Evolutionary conservation across 2,113 vertebrate genomes (phyloP), one percentile per base, ranked within the genome.

Genomic region (Rhabdomys dilectus): DNA sequence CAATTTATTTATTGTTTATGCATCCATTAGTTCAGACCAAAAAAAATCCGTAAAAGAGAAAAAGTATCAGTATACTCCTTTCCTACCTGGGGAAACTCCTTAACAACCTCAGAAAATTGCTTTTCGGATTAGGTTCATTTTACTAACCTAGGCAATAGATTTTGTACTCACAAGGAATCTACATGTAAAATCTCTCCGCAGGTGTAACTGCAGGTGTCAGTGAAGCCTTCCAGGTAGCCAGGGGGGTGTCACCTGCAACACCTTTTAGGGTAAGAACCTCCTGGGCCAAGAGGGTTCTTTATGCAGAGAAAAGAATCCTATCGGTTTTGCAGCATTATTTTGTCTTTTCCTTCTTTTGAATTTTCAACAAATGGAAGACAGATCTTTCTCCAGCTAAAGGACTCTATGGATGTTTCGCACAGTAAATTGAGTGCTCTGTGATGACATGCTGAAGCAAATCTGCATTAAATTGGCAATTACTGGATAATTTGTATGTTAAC

Each of bases 91-190:
- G 93, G 96, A 96, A 96, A 95, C 51, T 75, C 60, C 60, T 92
- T 92, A 91, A 94, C 92, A 95, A 62, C 21, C 36, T 87, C 88
- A 91, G 95, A 92, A 96, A 95, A 96, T 93, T 97, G 72, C 88
- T 95, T 94, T 56, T 84, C 94, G 66, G 93, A 90, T 95, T 96
- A 93, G 73, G 19, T 51, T 97, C 88, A 92, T 97, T 97, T 97
- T 95, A 84, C 91, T 96, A 97, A 97, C 96, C 95, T 96, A 92
- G 36, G 86, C 45, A 96, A 95, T 97, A 96, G 93, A 97, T 97
- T 96, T 93, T 96, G 81, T 97, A 85, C 82, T 92, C 97, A 95
- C 89, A 96, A 97, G 91, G 94, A 98, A 96, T 97, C 77, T 86
- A 31, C 42, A 93, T 96, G 96, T 91, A 91, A 97, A 97, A 96